Evolutionary conservation across 2,113 vertebrate genomes (phyloP), one percentile per base, ranked within the genome.

Genomic region (Amphiprion ocellaris): DNA sequence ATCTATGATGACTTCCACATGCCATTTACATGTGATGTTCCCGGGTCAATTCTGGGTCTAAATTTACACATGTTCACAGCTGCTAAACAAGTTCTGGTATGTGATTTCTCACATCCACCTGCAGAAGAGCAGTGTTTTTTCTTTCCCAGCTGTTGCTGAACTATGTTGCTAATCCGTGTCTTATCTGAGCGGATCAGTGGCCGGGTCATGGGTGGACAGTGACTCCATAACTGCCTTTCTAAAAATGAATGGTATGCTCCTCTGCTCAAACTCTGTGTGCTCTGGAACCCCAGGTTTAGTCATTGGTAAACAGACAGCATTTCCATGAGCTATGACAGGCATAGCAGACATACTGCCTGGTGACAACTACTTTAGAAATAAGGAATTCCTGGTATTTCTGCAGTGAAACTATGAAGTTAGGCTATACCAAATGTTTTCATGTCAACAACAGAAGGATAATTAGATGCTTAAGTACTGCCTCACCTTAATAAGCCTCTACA

Each of bases 161-260:
- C 54, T 67, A 19, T 75, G 77, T 28, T 30, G 60, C 26, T 62
- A 54, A 86, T 87, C 80, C 71, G 37, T 10, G 15, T 69, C n/a
- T 66, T 44, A 63, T 85, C 61, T 82, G 59, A 41, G 63, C 56
- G 64, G 73, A 64, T 75, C 52, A 50, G 54, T 23, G n/a, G 33
- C 50, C 47, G 6, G 47, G 24, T 60, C 30, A 70, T 66, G 80
- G 79, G 56, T 64, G 77, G 82, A 86, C 49, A 73, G 19, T 24
- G 56, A 70, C 44, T 76, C 37, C 74, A 78, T 65, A 50, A 69
- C 79, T 47, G 66, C 15, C 5, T 61, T 79, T 63, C 33, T 46
- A 82, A 88, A 89, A 91, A 87, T 71, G 74, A 74, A 72, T 54
- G 72, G 74, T 58, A 87, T 79, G 79, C 49, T 56, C 55, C 46